Conservation (phyloP, 2,797 vertebrate genomes). For the Manis javanica region DNA sequence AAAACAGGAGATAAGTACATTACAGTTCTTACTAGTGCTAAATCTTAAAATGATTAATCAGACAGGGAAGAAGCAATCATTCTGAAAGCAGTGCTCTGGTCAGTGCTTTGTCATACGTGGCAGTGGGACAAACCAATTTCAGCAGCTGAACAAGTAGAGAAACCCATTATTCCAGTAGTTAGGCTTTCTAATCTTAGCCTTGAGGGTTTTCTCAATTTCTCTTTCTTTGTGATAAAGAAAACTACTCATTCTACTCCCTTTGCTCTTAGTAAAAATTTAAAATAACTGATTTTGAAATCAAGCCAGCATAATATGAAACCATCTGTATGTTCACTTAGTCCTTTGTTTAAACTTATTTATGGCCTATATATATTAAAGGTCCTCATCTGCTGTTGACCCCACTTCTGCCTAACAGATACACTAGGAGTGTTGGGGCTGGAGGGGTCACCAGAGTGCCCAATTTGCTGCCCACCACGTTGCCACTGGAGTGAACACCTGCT, state of each 20-base stretch:
- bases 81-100: not conserved
- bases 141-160: not conserved
- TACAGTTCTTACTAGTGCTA: not conserved
- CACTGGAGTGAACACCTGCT: not conserved
- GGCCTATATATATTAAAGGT: not conserved
- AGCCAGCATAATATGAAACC: constrained; percentile 16
- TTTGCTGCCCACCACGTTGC: not conserved
- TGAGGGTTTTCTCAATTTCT: not conserved
- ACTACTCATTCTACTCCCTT: not conserved
- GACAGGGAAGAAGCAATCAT: not conserved
- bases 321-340: not conserved
- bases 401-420: not conserved
- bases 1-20: not conserved
- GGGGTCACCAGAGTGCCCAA: not conserved
- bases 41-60: not conserved
- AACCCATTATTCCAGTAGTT: not conserved
- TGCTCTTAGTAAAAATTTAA: constrained; percentile 45
- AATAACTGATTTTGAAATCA: constrained; percentile 64
- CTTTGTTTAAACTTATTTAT: not conserved
- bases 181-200: not conserved
- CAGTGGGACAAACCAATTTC: not conserved
- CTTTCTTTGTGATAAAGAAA: constrained; percentile 50
- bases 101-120: not conserved
- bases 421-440: not conserved
- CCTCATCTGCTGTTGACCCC: not conserved